A percentile compares a stretch with the other conserved stretches of the same genome.
Conservation (phyloP, 2,797 vertebrate genomes). For the Amniataba percoides region DNA sequence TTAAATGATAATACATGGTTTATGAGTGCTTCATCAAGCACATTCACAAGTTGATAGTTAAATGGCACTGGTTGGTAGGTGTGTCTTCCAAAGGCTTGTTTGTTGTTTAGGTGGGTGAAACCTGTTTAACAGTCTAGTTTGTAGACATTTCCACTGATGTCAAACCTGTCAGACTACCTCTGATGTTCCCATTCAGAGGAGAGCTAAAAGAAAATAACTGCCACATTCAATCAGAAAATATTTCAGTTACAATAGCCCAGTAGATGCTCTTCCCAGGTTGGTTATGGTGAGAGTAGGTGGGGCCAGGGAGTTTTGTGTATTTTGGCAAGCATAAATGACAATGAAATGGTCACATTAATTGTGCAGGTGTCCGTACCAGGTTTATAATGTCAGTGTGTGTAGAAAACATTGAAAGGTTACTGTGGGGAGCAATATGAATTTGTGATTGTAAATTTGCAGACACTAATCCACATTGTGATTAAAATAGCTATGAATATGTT, state of each 20-base stretch:
- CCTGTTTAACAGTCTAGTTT: conserved; percentile 57
- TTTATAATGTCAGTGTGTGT: conserved; percentile 1
- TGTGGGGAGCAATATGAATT: neutral
- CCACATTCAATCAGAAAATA: conserved; percentile 11
- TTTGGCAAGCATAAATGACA: neutral
- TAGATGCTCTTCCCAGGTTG: neutral
- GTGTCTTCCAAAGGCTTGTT: neutral
- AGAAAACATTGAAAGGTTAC: neutral
- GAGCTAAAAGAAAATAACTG: conserved; percentile 15
- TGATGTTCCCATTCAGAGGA: conserved; percentile 12
- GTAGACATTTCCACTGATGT: conserved; percentile 2
- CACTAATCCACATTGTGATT: conserved; percentile 18
- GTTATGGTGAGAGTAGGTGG: neutral
- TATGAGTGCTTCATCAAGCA: neutral
- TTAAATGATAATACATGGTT: neutral
- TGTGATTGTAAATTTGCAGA: conserved; percentile 1
- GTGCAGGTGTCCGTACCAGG: neutral
- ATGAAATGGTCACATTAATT: neutral
- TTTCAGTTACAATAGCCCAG: neutral
- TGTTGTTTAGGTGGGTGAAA: conserved; percentile 49
- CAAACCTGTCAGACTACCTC: conserved; percentile 64
- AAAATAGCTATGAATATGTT: conserved; percentile 32
- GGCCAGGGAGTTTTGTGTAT: neutral
- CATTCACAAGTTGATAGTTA: neutral
- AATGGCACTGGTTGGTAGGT: conserved; percentile 31